phyloP scores from a whole-genome alignment of 2,888 invertebrate species.

The Dolichopus griseipennis region DNA sequence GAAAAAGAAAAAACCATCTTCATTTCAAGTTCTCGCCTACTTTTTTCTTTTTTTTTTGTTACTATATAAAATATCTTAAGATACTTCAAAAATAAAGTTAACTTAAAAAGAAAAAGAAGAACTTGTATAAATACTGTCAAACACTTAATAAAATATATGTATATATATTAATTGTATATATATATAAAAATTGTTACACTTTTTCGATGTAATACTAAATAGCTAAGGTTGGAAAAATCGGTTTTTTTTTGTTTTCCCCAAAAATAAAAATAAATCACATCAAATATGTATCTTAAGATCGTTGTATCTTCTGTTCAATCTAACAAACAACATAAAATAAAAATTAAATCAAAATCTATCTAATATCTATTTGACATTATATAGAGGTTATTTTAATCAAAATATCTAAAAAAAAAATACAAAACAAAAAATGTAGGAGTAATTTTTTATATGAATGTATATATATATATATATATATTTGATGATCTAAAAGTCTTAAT shows the following conservation, averaged over 20 bases:
- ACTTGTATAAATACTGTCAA: background rate
- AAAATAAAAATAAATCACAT: background rate
- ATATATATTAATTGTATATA: too few relatives aligned
- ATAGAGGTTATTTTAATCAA: too few relatives aligned
- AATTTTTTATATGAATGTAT: too few relatives aligned
- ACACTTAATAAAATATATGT: background rate
- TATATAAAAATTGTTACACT: background rate
- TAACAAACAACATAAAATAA: too few relatives aligned
- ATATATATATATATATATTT: too few relatives aligned
- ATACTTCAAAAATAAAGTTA: background rate
- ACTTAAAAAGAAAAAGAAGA: background rate
- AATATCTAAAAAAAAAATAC: too few relatives aligned
- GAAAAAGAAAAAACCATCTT: background rate
- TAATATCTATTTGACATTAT: too few relatives aligned
- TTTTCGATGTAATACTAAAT: background rate
- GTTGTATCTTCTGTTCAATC: too few relatives aligned
- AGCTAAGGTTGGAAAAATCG: background rate
- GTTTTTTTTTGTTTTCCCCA: background rate
- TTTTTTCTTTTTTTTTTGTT: background rate
- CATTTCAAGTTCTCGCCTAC: constrained; percentile 1
- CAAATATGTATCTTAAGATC: too few relatives aligned
- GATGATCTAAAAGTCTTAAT: background rate
- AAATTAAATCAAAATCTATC: too few relatives aligned
- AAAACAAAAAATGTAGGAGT: too few relatives aligned
- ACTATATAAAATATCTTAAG: background rate